These are phyloP conservation scores for Ferrisia virgata DNA, from an alignment of 2,888 invertebrate genomes.

Conservation along the genomic window DNA sequence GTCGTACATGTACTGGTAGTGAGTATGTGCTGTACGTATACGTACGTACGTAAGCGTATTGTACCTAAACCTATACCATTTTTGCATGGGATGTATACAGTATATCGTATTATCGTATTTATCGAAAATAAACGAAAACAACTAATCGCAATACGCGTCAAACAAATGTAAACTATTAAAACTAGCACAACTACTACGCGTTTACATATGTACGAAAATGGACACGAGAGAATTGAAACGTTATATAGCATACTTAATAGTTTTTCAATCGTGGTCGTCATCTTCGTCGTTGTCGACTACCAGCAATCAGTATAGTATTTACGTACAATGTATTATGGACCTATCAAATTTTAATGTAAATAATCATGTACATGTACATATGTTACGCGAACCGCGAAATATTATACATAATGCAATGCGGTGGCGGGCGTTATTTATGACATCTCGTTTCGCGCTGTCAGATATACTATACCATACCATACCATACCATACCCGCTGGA, in stretches of 20 bases:
- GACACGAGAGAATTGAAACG: not conserved
- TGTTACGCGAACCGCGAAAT: not conserved
- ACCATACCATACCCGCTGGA: too few relatives aligned
- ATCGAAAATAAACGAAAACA: not conserved
- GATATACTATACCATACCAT: too few relatives aligned
- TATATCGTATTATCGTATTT: not conserved
- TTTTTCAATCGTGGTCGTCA: not conserved
- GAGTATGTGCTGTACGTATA: too few relatives aligned
- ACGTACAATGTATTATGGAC: not conserved
- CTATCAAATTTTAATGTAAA: not conserved
- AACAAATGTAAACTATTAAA: not conserved
- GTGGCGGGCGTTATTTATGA: not conserved
- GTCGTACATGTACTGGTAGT: too few relatives aligned
- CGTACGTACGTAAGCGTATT: too few relatives aligned
- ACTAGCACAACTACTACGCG: not conserved
- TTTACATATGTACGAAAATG: not conserved
- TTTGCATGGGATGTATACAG: too few relatives aligned
- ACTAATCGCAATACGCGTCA: not conserved
- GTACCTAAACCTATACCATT: too few relatives aligned
- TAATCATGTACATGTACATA: not conserved
- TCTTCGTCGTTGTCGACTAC: too few relatives aligned
- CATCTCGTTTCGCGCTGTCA: constrained; percentile 20
- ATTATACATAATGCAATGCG: not conserved
- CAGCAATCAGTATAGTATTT: too few relatives aligned
- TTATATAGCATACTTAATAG: too few relatives aligned